phyloP scores from a whole-genome alignment of 2,797 vertebrate species.

The Platyrinchus mystaceus region DNA sequence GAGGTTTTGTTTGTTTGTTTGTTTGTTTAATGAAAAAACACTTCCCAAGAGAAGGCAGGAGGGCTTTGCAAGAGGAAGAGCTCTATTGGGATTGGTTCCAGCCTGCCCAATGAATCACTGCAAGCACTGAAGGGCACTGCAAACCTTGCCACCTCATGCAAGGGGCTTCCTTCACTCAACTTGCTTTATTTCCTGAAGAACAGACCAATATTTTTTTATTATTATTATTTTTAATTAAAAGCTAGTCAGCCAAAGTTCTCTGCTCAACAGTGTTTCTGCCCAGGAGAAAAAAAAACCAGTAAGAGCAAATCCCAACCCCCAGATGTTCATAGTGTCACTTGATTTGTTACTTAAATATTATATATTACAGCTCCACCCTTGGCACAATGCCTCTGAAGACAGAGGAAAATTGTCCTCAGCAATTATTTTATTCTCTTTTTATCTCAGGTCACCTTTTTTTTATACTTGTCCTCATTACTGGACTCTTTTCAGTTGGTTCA shows the following conservation, averaged over 20 bases:
- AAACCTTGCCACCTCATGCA: background rate
- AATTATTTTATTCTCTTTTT: background rate
- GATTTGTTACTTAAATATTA: background rate
- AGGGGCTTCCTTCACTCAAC: background rate
- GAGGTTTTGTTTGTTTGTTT: background rate
- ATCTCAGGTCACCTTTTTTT: background rate
- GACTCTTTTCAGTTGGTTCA: background rate
- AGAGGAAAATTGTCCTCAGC: background rate
- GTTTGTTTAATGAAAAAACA: background rate
- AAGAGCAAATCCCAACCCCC: background rate
- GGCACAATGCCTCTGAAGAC: background rate
- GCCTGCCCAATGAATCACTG: background rate
- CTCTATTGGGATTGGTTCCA: background rate
- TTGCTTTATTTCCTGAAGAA: background rate
- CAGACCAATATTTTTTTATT: background rate
- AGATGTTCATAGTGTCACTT: too few species aligned
- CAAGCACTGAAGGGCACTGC: background rate
- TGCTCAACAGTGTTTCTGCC: background rate
- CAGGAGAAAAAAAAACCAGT: background rate
- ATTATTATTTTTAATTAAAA: background rate
- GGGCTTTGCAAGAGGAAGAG: background rate
- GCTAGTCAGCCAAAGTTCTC: background rate
- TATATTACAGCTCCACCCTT: background rate
- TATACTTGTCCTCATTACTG: background rate
- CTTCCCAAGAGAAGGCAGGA: background rate